Base-by-base conservation (phyloP, 1,140 invertebrate genomes). In the Nylanderia fulva region DNA sequence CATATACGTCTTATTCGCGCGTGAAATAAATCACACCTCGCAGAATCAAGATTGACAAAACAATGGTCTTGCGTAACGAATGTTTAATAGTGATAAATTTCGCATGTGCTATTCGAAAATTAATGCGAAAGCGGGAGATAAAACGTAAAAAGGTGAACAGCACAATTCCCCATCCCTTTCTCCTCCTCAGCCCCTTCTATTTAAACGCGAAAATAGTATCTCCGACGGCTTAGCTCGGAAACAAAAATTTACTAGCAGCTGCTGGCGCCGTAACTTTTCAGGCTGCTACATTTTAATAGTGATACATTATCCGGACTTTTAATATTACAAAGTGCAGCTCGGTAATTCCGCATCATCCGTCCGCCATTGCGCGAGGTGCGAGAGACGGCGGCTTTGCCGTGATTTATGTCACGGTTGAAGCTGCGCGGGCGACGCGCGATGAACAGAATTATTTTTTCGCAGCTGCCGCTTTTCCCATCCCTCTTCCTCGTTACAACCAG, bases 321-420 rank as follows among this genome's bases (percentile, higher is more conserved):
- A 87, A 87, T 84, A 84, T 84, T 84, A 74, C 85, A 84, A 71
- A 86, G 80, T 87, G 85, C 86, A 72, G 29, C 58, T 27, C 66
- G 24, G 60, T 88, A 88, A 88, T 84, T 88, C 83, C 63, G 68
- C 64, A 87, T 84, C 66, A 76, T 75, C 58, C 71, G 80, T 85
- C 72, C 72, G 39, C 72, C 83, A 77, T 74, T 64, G 64, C 63
- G 63, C 63, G 63, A 72, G 83, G 69, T 61, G 74, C 24, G 66
- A 82, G 77, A 63, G 21, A 75, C 64, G 56, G 39, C 64, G 54
- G 63, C 54, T 63, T 42, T 33, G 42, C 52, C 36, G 24, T 87
- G 64, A 87, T 87, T 88, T 84, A 85, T 75, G 52, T 56, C 42
- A 48, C 42, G n/a, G 56, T 54, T 48, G 84, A 85, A 74, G 42